Evolutionary conservation across 2,888 invertebrate genomes (phyloP).

Genomic region (Phoenoteleia sp.): DNA sequence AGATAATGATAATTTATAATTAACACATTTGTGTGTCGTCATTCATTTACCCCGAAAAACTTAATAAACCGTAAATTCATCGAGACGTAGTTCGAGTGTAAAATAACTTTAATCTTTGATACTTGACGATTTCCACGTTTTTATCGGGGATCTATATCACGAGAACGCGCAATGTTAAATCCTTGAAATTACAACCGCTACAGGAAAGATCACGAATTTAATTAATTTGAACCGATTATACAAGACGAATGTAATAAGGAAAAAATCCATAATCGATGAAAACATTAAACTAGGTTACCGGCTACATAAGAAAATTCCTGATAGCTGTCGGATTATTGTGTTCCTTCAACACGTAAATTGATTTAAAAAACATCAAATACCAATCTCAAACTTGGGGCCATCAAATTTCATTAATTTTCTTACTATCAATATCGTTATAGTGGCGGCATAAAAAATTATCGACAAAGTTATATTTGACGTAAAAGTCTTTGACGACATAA

Average conservation of each 20-base stretch:
- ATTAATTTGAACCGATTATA: slow-evolving; percentile 31
- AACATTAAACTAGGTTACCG: neutral
- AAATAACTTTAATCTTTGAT: slow-evolving; percentile 17
- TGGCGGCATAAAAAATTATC: neutral
- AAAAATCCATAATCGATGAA: slow-evolving; percentile 21
- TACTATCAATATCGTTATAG: neutral
- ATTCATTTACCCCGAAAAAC: no score
- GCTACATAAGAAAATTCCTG: slow-evolving; percentile 14
- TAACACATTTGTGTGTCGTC: no score
- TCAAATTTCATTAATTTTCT: neutral
- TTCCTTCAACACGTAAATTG: neutral
- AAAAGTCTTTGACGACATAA: slow-evolving; percentile 1
- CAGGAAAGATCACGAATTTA: slow-evolving; percentile 19
- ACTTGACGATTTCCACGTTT: slow-evolving; percentile 31
- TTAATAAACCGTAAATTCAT: no score
- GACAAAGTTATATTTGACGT: neutral
- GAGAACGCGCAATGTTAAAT: neutral
- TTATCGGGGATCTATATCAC: neutral
- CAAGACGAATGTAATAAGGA: neutral
- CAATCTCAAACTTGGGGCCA: neutral
- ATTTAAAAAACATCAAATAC: neutral
- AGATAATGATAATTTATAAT: no score
- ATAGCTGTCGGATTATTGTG: neutral
- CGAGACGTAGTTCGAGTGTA: neutral
- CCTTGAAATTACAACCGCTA: slow-evolving; percentile 14